Conservation (phyloP, 2,113 vertebrate species). For the Prietella phreatophila region DNA sequence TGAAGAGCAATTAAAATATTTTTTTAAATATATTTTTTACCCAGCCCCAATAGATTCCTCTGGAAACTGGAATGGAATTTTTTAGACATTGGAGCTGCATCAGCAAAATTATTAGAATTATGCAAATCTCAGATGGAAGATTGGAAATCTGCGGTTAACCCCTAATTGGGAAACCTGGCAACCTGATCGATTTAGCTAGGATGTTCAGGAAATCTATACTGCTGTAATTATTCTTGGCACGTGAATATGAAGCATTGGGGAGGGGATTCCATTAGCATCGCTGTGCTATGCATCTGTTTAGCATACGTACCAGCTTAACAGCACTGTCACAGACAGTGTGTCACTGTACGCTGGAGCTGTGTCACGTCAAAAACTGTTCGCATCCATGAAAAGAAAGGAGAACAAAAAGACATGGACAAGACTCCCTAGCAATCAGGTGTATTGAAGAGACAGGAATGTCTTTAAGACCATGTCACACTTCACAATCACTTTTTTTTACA, state of each 20-base stretch:
- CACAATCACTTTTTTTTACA: not conserved
- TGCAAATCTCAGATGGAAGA: constrained; percentile 12
- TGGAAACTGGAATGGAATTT: constrained; percentile 36
- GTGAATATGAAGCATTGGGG: not conserved
- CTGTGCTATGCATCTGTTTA: constrained; percentile 44
- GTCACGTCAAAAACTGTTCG: not conserved
- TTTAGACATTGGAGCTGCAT: not conserved
- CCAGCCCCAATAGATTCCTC: not conserved
- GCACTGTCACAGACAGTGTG: not conserved
- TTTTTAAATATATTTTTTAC: too few relatives aligned
- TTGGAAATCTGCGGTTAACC: not conserved
- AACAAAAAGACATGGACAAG: constrained; percentile 7
- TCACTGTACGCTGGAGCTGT: not conserved
- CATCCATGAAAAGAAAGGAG: not conserved
- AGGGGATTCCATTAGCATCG: constrained; percentile 46
- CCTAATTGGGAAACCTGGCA: constrained; percentile 36
- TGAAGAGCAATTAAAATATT: too few relatives aligned
- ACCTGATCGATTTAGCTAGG: constrained; percentile 37
- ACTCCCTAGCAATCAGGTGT: constrained; percentile 1
- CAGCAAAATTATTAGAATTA: constrained; percentile 29
- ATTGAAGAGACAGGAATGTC: not conserved
- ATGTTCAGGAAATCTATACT: constrained; percentile 14
- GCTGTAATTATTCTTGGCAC: constrained; percentile 50
- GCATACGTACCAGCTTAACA: constrained; percentile 22
- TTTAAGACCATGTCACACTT: not conserved